These are phyloP conservation scores for Pithecia hirsuta DNA, from an alignment of 2,797 vertebrate genomes.

Conservation along the genomic window DNA sequence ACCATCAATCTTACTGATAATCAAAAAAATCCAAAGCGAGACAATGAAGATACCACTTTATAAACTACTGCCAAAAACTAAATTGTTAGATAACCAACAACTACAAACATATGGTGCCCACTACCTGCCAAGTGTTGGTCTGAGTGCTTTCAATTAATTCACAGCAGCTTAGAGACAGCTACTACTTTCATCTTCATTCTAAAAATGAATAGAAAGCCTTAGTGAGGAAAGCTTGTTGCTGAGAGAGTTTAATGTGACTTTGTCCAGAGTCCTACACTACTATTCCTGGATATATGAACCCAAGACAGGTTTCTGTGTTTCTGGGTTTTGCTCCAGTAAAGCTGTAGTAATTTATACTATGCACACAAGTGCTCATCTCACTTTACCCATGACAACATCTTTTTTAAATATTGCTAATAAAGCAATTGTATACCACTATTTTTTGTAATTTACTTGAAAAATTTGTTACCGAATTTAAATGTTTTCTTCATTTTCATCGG, in stretches of 20 bases:
- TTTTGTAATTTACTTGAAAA: not conserved
- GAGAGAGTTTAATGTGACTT: not conserved
- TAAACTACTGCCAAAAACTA: not conserved
- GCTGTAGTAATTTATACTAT: not conserved
- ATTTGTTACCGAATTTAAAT: not conserved
- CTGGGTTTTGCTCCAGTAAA: not conserved
- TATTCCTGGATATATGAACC: not conserved
- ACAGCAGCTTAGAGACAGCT: not conserved
- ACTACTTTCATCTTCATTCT: not conserved
- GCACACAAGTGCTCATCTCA: not conserved
- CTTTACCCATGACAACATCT: not conserved
- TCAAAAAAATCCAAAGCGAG: not conserved
- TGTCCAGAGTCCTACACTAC: not conserved
- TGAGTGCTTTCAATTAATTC: not conserved
- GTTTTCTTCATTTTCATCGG: not conserved
- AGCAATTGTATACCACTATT: not conserved
- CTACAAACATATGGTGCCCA: not conserved
- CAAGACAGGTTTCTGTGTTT: not conserved
- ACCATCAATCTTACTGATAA: not conserved
- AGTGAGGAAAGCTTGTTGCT: too few species aligned
- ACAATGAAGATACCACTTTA: not conserved
- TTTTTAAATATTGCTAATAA: conserved; percentile 14
- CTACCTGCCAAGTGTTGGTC: not conserved
- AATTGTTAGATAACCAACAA: not conserved
- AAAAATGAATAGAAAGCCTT: not conserved